These are phyloP conservation scores for Origma solitaria DNA, from an alignment of 2,113 vertebrate species.

Conservation along the genomic window DNA sequence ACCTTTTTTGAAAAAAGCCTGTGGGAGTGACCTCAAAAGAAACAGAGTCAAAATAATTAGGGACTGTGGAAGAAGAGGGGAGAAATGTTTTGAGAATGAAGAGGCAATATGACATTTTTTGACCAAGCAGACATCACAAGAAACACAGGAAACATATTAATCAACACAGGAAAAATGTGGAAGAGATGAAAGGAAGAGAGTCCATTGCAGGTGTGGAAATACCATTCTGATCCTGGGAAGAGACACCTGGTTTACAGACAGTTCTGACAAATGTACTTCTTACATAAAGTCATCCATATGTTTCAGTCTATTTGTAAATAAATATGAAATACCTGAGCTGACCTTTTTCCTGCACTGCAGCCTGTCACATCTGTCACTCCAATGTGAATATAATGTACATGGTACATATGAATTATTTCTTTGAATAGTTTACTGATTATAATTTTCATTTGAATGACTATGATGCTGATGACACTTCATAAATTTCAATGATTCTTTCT, in stretches of 20 bases:
- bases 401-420: background rate
- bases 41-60: background rate
- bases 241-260: background rate
- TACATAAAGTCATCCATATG: background rate
- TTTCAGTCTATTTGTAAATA: background rate
- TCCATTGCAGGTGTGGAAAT: background rate
- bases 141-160: background rate
- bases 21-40: background rate
- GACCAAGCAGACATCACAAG: background rate
- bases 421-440: background rate
- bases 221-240: background rate
- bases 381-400: background rate
- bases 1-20: background rate
- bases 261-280: background rate
- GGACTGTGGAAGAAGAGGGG: background rate
- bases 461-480: background rate
- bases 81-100: background rate
- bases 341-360: background rate
- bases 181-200: background rate
- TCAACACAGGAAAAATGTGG: background rate
- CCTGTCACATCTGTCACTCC: background rate
- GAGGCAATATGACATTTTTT: background rate
- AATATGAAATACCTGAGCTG: background rate
- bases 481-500: background rate
- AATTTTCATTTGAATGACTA: background rate